Evolutionary conservation across 2,797 vertebrate species (phyloP), one percentile per base, ranked within the genome.

Genomic region (Pogoniulus pusillus): DNA sequence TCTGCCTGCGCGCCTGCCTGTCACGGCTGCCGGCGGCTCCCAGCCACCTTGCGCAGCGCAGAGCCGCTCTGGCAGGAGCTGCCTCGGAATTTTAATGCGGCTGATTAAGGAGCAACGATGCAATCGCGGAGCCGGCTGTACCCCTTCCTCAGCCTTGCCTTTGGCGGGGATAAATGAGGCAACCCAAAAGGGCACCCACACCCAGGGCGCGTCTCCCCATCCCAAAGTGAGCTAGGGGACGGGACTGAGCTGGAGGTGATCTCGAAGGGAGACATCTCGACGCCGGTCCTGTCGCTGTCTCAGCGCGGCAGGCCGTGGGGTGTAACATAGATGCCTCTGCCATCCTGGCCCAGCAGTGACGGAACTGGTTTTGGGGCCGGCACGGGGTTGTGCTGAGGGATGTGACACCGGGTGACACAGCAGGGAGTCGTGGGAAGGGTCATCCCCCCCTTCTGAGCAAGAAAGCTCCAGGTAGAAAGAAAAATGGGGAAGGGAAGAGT

Each of bases 1-100:
- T 98, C 94, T 96, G 91, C 94, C 94, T 85, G 94, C 51, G 26
- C 54, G 94, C 93, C 95, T 96, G 96, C 96, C 96, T 96, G 94
- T 97, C 97, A 96, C 96, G 85, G 95, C 91, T 96, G 93, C 89
- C 60, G 32, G 92, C 90, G 41, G 85, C 93, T 91, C 92, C 93
- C 91, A 94, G 95, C 94, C 94, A 94, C 94, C 94, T 93, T 92
- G 93, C 93, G 89, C 69, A n/a, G 89, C 86, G 82, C 80, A 77
- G 91, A 94, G 95, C 82, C 95, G 94, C 91, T 95, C 96, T 65
- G 95, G 94, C 88, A 94, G 94, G 86, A 93, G 89, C 86, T 93
- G 95, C 92, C 91, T 95, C 12, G 94, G 96, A 96, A 97, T 97
- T 95, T 96, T 93, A 96, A 97, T 96, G 93, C n/a, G 47, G 79